A percentile compares a stretch with the other conserved stretches of the same genome.
Conservation (phyloP, 2,888 invertebrate species). For the Philaethria dido region DNA sequence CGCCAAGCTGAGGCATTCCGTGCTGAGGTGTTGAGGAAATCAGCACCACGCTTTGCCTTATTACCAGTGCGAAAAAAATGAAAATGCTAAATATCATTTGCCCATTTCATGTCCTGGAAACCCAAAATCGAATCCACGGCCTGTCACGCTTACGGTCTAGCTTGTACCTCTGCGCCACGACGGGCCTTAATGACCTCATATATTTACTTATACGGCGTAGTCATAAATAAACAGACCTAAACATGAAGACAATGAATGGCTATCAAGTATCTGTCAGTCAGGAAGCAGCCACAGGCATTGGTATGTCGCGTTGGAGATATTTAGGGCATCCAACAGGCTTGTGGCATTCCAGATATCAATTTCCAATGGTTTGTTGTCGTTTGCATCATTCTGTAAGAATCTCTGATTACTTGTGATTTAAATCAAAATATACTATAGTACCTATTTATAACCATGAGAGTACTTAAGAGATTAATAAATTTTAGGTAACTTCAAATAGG, state of each 20-base stretch:
- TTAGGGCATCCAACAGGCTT: slow-evolving; percentile 37
- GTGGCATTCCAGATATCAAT: slow-evolving; percentile 32
- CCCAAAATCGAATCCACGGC: no score
- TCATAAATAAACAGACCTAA: slow-evolving; percentile 29
- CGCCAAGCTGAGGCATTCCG: background rate
- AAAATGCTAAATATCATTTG: no score
- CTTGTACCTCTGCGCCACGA: no score
- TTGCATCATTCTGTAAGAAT: slow-evolving; percentile 23
- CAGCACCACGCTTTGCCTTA: no score
- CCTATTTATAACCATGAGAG: background rate
- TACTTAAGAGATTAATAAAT: no score
- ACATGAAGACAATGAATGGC: slow-evolving; percentile 22
- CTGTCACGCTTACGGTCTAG: no score
- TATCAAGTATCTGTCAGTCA: slow-evolving; percentile 30
- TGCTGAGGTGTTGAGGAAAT: no score
- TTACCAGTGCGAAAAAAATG: no score
- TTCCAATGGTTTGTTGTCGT: slow-evolving; percentile 39
- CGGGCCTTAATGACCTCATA: background rate
- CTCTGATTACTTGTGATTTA: slow-evolving; percentile 2
- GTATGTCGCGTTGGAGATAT: slow-evolving; percentile 40
- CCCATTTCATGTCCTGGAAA: no score
- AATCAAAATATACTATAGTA: background rate
- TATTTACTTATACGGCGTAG: background rate
- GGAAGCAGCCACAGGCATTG: slow-evolving; percentile 31
- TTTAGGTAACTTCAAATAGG: no score